Evolutionary conservation across 2,888 invertebrate species (phyloP).

Genomic region (Agrotis segetum): DNA sequence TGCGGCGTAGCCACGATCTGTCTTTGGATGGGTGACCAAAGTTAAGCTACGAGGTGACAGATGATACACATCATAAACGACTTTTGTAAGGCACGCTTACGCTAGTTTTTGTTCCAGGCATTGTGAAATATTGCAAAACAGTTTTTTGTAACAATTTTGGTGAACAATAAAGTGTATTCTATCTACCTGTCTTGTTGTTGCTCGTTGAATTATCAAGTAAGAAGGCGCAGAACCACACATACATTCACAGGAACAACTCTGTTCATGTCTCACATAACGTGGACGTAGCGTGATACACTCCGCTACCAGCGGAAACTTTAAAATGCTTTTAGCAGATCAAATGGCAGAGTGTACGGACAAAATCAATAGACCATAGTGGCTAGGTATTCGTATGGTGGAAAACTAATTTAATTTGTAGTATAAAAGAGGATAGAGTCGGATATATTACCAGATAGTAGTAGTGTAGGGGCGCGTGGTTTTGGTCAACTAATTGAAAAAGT

Average conservation of each 20-base stretch:
- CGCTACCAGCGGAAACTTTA: conserved; percentile 60
- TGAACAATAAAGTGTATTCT: too few relatives aligned
- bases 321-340: conserved; percentile 73
- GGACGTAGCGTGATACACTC: conserved; percentile 15
- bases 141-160: too few relatives aligned
- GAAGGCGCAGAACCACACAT: not conserved
- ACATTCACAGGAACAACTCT: not conserved
- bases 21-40: too few relatives aligned
- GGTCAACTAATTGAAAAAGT: conserved; percentile 88
- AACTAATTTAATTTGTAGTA: conserved; percentile 86
- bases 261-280: not conserved
- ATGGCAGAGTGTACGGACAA: conserved; percentile 57
- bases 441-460: conserved; percentile 63
- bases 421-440: conserved; percentile 73
- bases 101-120: too few relatives aligned
- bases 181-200: too few relatives aligned
- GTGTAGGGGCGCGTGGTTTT: conserved; percentile 63
- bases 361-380: conserved; percentile 67
- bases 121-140: too few relatives aligned
- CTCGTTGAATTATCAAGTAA: not conserved
- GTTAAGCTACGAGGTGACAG: too few relatives aligned
- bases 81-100: too few relatives aligned
- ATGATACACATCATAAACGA: too few relatives aligned
- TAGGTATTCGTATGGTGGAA: conserved; percentile 66
- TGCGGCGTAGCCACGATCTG: too few relatives aligned